A percentile compares a stretch with the other conserved stretches of the same genome.
Evolutionary conservation across 2,797 vertebrate species (phyloP).

Genomic region (Tokudaia tokunoshimensis): DNA sequence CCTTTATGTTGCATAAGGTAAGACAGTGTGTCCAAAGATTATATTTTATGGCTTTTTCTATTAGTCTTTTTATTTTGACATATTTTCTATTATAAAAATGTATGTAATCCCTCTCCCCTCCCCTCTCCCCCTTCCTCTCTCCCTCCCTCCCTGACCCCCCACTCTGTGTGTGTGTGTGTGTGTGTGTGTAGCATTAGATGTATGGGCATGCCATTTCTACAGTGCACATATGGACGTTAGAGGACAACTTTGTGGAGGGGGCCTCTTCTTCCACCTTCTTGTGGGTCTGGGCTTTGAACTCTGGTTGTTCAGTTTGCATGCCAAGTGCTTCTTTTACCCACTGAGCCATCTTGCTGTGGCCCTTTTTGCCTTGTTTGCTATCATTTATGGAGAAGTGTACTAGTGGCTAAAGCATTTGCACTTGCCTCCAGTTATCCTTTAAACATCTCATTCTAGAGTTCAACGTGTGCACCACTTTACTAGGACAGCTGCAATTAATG

Average conservation of each 20-base stretch:
- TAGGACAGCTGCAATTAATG: not conserved
- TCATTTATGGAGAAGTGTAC: not conserved
- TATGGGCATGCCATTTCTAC: not conserved
- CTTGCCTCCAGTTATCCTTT: not conserved
- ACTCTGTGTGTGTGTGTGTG: not conserved
- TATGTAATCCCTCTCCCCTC: not conserved
- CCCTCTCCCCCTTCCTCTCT: too few species aligned
- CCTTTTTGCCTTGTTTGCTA: not conserved
- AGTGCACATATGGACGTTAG: not conserved
- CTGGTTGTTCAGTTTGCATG: not conserved
- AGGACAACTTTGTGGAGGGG: not conserved
- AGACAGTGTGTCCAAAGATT: not conserved
- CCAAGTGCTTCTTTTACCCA: not conserved
- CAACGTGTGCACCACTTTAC: not conserved
- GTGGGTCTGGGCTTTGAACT: not conserved
- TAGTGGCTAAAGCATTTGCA: not conserved
- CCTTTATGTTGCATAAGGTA: not conserved
- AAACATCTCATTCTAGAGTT: not conserved
- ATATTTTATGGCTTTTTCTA: not conserved
- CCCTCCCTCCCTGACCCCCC: not conserved
- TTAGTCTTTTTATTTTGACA: constrained; percentile 22
- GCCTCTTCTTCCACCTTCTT: not conserved
- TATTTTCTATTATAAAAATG: not conserved
- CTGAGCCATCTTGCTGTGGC: not conserved
- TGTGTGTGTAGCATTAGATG: not conserved